Evolutionary conservation across 2,113 vertebrate species (phyloP).

Genomic region (Arenaria interpres): DNA sequence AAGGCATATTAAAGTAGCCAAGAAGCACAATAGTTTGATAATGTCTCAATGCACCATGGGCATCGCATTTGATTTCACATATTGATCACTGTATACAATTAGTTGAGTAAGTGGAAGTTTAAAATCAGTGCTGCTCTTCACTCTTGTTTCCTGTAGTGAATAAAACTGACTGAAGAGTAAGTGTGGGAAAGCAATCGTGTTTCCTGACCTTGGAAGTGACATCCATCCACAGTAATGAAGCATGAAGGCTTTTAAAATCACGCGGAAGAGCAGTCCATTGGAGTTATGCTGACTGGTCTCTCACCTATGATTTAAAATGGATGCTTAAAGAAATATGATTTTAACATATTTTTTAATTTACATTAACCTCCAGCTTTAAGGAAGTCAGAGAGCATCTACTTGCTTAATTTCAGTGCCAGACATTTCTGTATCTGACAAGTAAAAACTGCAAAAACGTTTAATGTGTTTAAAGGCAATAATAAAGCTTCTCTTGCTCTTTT

Average conservation of each 20-base stretch:
- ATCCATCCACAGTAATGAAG: neutral
- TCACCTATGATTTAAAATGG: neutral
- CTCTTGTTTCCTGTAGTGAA: neutral
- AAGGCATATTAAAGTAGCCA: neutral
- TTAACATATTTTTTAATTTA: neutral
- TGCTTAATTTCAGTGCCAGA: neutral
- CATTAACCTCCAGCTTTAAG: neutral
- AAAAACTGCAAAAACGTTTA: neutral
- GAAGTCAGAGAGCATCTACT: neutral
- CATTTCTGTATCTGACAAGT: neutral
- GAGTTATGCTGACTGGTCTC: neutral
- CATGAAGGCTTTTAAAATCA: neutral
- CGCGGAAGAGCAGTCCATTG: neutral
- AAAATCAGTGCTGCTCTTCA: neutral
- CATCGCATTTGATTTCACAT: neutral
- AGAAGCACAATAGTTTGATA: neutral
- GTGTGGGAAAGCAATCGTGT: neutral
- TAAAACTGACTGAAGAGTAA: neutral
- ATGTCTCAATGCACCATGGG: neutral
- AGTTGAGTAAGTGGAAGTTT: neutral
- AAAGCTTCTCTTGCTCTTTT: neutral
- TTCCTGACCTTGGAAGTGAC: neutral
- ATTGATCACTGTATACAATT: constrained; percentile 26
- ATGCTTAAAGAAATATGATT: neutral
- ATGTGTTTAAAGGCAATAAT: neutral